phyloP scores from a whole-genome alignment of 2,797 vertebrate species.

The Hydrophis major region DNA sequence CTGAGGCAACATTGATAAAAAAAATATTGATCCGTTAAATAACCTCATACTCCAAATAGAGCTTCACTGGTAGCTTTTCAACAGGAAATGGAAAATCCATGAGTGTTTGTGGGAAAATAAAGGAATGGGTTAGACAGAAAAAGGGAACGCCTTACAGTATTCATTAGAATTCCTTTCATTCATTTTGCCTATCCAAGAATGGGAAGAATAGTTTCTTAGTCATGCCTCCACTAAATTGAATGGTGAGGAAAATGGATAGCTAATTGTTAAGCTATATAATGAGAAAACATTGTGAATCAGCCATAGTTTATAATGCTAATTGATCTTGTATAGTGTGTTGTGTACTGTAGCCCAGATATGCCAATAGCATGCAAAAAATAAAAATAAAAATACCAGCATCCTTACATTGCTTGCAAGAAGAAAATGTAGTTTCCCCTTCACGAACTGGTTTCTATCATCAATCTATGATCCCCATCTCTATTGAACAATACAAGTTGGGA shows the following conservation, averaged over 20 bases:
- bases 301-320: conserved; percentile 11
- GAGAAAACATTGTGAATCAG: conserved; percentile 33
- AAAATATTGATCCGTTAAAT: conserved; percentile 63
- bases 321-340: conserved; percentile 43
- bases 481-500: not conserved
- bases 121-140: conserved; percentile 25
- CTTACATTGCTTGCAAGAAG: conserved; percentile 51
- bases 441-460: conserved; percentile 24
- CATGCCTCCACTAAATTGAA: conserved; percentile 27
- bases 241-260: not conserved
- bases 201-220: conserved; percentile 19
- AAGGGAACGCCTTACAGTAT: conserved; percentile 7
- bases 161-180: conserved; percentile 6
- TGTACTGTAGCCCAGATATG: conserved; percentile 59
- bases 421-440: conserved; percentile 12
- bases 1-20: conserved; percentile 48
- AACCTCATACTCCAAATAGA: conserved; percentile 65
- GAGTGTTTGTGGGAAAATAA: not conserved
- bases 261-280: not conserved
- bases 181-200: conserved; percentile 38
- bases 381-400: conserved; percentile 76
- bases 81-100: conserved; percentile 36
- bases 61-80: conserved; percentile 47
- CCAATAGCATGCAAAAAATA: conserved; percentile 75
- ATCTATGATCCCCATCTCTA: not conserved